These are phyloP conservation scores for Amphibalanus amphitrite DNA, from an alignment of 1,140 invertebrate species.

Conservation along the genomic window DNA sequence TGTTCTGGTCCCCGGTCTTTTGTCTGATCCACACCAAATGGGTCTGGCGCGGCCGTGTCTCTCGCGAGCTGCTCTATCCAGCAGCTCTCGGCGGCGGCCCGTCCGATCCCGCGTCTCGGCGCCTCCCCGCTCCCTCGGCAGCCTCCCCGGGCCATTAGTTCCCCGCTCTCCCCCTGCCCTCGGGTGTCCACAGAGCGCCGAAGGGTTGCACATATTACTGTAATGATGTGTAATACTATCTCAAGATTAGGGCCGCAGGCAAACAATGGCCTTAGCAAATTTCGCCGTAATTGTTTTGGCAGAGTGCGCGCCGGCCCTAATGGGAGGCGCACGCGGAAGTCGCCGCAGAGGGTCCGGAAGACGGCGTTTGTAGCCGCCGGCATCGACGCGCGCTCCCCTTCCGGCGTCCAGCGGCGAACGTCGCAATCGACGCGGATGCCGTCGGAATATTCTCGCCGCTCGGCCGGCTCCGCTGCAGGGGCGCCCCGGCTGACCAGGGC, in stretches of 20 bases:
- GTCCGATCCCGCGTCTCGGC: not conserved
- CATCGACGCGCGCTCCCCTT: not conserved
- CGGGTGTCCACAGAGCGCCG: too few species aligned
- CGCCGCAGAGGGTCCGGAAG: not conserved
- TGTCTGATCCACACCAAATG: too few species aligned
- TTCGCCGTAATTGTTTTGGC: not conserved
- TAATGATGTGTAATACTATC: constrained; percentile 1
- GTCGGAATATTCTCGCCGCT: not conserved
- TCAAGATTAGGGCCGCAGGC: not conserved
- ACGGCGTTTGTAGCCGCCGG: not conserved
- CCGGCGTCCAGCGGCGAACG: not conserved
- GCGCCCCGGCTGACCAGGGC: not conserved
- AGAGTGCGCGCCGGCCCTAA: not conserved
- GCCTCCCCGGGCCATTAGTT: not conserved
- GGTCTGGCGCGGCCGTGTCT: too few species aligned
- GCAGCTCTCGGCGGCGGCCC: too few species aligned
- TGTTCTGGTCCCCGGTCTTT: too few species aligned
- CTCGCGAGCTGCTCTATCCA: too few species aligned
- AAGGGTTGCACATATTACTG: not conserved
- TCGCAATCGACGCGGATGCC: not conserved
- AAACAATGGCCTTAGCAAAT: constrained; percentile 1
- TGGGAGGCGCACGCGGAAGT: not conserved
- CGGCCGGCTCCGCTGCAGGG: not conserved
- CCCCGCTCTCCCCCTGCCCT: not conserved
- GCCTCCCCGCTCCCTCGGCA: too few species aligned